Conservation (phyloP, 2,888 invertebrate species). For the Drosophila birchii region DNA sequence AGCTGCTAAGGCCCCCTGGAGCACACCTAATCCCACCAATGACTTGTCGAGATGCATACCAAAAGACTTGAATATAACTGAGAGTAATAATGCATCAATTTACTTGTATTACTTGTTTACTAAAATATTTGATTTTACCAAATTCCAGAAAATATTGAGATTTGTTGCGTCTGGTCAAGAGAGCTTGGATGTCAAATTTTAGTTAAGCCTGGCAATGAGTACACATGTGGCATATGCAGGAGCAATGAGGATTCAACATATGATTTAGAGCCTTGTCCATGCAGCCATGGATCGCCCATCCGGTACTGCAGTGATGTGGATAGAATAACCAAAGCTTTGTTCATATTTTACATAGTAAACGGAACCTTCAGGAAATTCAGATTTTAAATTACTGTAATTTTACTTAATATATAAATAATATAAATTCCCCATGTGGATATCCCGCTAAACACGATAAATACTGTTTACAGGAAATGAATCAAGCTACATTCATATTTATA, state of each 20-base stretch:
- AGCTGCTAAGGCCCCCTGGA: neutral
- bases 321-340: neutral
- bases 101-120: no score
- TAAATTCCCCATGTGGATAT: neutral
- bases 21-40: neutral
- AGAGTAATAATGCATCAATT: neutral
- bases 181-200: neutral
- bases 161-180: constrained; percentile 11
- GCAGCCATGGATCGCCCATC: neutral
- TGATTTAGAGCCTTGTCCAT: neutral
- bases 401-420: neutral
- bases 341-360: neutral
- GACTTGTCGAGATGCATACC: constrained; percentile 3
- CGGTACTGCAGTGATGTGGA: no score
- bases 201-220: neutral
- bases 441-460: constrained; percentile 16
- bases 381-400: neutral
- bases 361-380: neutral
- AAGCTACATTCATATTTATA: neutral
- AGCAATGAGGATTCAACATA: rapidly evolving
- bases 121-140: neutral
- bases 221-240: neutral
- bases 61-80: constrained; percentile 1
- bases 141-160: neutral
- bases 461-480: constrained; percentile 38